Base-by-base conservation (phyloP, 2,888 invertebrate genomes). In the Thumatha senex region DNA sequence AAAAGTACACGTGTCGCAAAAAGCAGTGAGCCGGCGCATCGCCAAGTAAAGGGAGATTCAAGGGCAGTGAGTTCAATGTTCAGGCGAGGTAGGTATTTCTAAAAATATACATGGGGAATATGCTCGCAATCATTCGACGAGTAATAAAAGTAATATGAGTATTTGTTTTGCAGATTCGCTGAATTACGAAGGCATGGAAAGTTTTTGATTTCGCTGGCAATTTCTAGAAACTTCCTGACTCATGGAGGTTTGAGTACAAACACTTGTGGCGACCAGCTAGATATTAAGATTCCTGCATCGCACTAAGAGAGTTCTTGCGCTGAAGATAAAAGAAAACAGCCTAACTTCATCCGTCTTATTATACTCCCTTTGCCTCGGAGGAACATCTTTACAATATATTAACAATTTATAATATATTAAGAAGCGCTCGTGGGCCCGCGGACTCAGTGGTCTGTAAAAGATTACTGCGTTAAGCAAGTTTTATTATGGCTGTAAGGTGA, bases 31-130 rank as follows among this genome's bases (percentile, higher is more conserved):
- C 71, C 61, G 61, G 69, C 74, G 72, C 73, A 60, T 61, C 61
- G 70, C 72, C 65, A 66, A 64, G 68, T 68, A 72, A 76, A 76
- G 70, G 75, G 76, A 74, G 60, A 69, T 63, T 74, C 78, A 76
- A 78, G 78, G 78, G 72, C 78, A 69, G 55, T 62, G 67, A 57
- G 76, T 66, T 76, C 78, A 71, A 61, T 56, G 69, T 54, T 61
- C 70, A 62, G n/a, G 42, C 56, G 55, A 41, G 55, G 65, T 64
- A 70, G 70, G 67, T 70, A 67, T 67, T 67, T 67, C 70, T 64
- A 70, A 70, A 68, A 62, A 70, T 70, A 67, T 70, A 67, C 64
- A 70, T 69, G 58, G 52, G n/a, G 61, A 67, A 61, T 54, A 62
- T 59, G 62, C 51, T 43, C 55, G 51, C 41, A 61, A 63, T 63